phyloP scores from a whole-genome alignment of 2,113 vertebrate species.

The Petroica traversi region DNA sequence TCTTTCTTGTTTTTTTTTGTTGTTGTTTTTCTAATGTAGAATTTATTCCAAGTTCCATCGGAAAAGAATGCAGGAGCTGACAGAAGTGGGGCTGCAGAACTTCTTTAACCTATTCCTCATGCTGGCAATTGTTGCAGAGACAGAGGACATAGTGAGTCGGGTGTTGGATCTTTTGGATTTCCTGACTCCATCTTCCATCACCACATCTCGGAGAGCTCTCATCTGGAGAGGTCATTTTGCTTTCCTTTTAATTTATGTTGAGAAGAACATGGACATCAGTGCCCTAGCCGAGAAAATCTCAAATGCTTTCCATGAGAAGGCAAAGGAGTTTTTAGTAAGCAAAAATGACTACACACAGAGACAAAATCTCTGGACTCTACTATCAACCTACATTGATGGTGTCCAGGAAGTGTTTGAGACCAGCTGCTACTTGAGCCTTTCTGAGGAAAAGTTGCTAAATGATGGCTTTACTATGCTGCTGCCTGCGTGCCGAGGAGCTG shows the following conservation, averaged over 20 bases:
- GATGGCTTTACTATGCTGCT: slow-evolving; percentile 93
- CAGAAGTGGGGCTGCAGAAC: slow-evolving; percentile 89
- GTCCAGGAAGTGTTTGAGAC: slow-evolving; percentile 92
- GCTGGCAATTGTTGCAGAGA: slow-evolving; percentile 81
- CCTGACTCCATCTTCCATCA: slow-evolving; percentile 72
- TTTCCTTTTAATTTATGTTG: slow-evolving; percentile 86
- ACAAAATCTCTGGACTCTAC: slow-evolving; percentile 86
- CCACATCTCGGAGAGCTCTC: slow-evolving; percentile 74
- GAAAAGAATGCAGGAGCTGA: slow-evolving; percentile 91
- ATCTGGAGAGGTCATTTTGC: slow-evolving; percentile 91
- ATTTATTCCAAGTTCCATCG: slow-evolving; percentile 96
- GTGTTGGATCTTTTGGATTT: slow-evolving; percentile 84
- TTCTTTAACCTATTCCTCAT: slow-evolving; percentile 90
- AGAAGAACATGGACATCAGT: slow-evolving; percentile 86
- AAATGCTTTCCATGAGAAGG: slow-evolving; percentile 81
- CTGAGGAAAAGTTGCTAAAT: slow-evolving; percentile 91
- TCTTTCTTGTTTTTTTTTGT: background rate
- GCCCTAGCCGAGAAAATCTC: slow-evolving; percentile 84
- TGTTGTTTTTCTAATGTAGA: slow-evolving; percentile 65
- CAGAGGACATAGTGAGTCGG: slow-evolving; percentile 86
- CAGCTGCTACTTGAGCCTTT: slow-evolving; percentile 81
- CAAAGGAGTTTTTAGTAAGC: slow-evolving; percentile 90
- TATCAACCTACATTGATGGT: slow-evolving; percentile 89
- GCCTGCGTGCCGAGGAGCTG: slow-evolving; percentile 86
- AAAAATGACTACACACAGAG: slow-evolving; percentile 84